Base-by-base conservation (phyloP, 2,113 vertebrate genomes). In the Dicentrarchus labrax region DNA sequence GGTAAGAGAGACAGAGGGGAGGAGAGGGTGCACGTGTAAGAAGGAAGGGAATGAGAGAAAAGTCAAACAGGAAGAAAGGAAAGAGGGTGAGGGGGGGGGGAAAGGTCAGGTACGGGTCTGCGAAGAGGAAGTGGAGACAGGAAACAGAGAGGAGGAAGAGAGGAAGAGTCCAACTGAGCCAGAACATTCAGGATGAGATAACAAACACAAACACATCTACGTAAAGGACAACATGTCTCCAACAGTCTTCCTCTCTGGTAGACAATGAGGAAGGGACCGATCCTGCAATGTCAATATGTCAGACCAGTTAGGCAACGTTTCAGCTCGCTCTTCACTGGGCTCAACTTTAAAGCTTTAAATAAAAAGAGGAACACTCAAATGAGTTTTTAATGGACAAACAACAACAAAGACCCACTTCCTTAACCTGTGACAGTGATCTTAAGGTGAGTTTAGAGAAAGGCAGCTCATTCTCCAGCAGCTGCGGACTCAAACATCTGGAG, bases 181-280 rank as follows among this genome's bases (percentile, higher is more conserved):
- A 59, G 39, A 39, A 65, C 68, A 76, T 39, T 89, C 89, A 91
- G 88, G 89, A 92, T 85, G 88, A 92, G 91, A 90, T 87, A 91
- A 89, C 48, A 51, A 48, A 87, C 78, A 89, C 48, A 51, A 48
- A 87, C 78, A 80, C 30, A 30, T 69, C 38, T n/a, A 4, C 19
- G 56, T 21, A 59, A 66, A 81, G 66, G 72, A 77, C 71, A 72
- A 50, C 43, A 60, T 5, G 38, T 60, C 64, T 64, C 30, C 48
- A 39, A 2, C 60, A 56, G 76, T 83, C 79, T 82, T 85, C 85
- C 79, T 89, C 91, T 62, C 22, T 21, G 15, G 8, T 0, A 76
- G 60, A 75, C 59, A 39, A 72, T n/a, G 60, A 85, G 65, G 76
- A 80, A 67, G 56, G 6, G 56, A 61, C n/a, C 6, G 0, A 71